These are phyloP conservation scores for Misgurnus anguillicaudatus DNA, from an alignment of 2,113 vertebrate species.

Conservation along the genomic window DNA sequence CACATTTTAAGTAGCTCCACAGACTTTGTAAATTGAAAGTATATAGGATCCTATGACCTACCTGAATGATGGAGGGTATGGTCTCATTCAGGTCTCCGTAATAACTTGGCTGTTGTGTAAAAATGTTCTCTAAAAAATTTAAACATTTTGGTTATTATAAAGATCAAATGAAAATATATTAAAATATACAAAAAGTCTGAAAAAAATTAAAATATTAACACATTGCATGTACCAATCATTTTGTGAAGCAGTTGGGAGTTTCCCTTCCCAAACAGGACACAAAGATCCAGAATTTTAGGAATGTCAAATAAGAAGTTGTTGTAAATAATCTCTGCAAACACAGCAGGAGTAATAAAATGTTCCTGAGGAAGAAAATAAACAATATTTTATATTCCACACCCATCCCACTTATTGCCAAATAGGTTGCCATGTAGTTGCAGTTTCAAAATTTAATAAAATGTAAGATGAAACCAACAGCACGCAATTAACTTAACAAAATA, in stretches of 20 bases:
- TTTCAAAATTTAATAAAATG: neutral
- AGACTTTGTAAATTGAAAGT: neutral
- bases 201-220: neutral
- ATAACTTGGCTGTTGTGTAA: constrained; percentile 91
- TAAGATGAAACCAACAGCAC: neutral
- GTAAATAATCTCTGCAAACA: constrained; percentile 95
- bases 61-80: constrained; percentile 87
- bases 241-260: constrained; percentile 88
- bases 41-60: constrained; percentile 51
- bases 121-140: constrained; percentile 86
- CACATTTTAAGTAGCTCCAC: neutral
- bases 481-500: neutral
- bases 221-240: constrained; percentile 85
- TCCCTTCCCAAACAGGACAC: constrained; percentile 93
- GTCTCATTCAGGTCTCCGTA: constrained; percentile 88
- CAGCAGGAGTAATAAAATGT: constrained; percentile 86
- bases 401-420: neutral
- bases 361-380: constrained; percentile 73
- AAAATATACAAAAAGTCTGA: no score
- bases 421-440: neutral
- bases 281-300: constrained; percentile 96
- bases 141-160: neutral
- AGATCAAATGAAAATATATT: neutral
- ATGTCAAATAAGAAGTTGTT: constrained; percentile 97
- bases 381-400: neutral